A percentile compares a stretch with the other conserved stretches of the same genome.
phyloP scores from a whole-genome alignment of 2,888 invertebrate genomes.

The Rotaria sp. region DNA sequence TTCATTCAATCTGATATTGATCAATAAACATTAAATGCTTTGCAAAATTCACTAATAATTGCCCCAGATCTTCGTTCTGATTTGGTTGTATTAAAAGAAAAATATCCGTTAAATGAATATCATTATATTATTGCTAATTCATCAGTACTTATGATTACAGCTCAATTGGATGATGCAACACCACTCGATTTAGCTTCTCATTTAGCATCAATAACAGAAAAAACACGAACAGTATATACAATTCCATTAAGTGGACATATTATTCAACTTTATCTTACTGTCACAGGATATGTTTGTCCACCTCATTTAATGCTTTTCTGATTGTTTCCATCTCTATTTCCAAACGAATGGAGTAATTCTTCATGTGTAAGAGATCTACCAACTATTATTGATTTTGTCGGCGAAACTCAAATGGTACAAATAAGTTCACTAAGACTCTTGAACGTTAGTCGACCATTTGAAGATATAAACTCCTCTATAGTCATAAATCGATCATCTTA shows the following conservation, averaged over 20 bases:
- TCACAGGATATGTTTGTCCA: neutral
- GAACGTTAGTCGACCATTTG: neutral
- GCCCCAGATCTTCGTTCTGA: neutral
- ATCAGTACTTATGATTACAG: neutral
- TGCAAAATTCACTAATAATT: neutral
- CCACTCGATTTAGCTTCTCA: neutral
- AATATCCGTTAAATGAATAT: constrained; percentile 14
- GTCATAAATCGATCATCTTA: no score
- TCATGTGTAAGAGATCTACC: neutral
- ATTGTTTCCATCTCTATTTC: neutral
- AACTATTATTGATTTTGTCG: neutral
- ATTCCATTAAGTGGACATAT: neutral
- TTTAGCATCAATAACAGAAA: neutral
- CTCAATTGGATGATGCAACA: neutral
- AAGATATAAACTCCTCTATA: no score
- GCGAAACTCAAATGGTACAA: neutral
- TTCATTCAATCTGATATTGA: neutral
- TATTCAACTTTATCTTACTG: neutral
- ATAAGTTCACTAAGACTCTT: neutral
- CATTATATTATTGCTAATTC: neutral
- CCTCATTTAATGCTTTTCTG: neutral
- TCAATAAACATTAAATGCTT: neutral
- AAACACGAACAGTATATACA: neutral
- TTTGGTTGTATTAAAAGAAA: neutral
- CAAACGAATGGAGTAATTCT: neutral